Evolutionary conservation across 2,888 invertebrate species (phyloP), one percentile per base, ranked within the genome.

Genomic region (Allygus modestus): DNA sequence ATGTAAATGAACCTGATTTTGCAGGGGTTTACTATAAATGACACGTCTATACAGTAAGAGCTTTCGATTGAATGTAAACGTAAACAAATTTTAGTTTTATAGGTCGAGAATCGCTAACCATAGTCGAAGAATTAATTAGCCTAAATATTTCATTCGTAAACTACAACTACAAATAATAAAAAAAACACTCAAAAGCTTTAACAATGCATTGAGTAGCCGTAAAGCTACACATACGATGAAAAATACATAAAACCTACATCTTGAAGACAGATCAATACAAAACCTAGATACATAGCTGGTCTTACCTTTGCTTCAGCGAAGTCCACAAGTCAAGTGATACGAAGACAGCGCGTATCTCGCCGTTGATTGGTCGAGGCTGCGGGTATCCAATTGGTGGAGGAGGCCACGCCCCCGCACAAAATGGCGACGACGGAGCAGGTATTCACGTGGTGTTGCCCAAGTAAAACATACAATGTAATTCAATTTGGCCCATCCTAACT

Each of bases 291-390:
- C 65, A 65, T 28, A 28, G 20, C 28, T 31, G 17, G 31, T 28
- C 65, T 65, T 65, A 65, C 65, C 65, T 65, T 31, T 1, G 17
- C 65, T 28, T 65, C 28, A 31, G 15, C 17, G 54, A 54, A 54
- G 65, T 65, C 65, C 65, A 65, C 65, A 65, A 31, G 28, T 15
- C 65, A 65, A 65, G 65, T 65, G 65, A 65, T 65, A 65, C 65
- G 65, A 31, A 65, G 31, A 4, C 31, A 28, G 28, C 28, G 4
- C 26, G 65, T 65, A 28, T 28, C 65, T 28, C 65, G 12, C 12
- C 12, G 2, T 28, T 17, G 65, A 65, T 65, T 65, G 65, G 65
- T 11, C 28, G 65, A 65, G 28, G 15, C 31, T 15, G 28, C 26
- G 65, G 23, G 58, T 65, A 65, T 28, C 65, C 15, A 26, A 65